These are phyloP conservation scores for Leptocoma aspasia DNA, from an alignment of 2,113 vertebrate genomes.

Conservation along the genomic window DNA sequence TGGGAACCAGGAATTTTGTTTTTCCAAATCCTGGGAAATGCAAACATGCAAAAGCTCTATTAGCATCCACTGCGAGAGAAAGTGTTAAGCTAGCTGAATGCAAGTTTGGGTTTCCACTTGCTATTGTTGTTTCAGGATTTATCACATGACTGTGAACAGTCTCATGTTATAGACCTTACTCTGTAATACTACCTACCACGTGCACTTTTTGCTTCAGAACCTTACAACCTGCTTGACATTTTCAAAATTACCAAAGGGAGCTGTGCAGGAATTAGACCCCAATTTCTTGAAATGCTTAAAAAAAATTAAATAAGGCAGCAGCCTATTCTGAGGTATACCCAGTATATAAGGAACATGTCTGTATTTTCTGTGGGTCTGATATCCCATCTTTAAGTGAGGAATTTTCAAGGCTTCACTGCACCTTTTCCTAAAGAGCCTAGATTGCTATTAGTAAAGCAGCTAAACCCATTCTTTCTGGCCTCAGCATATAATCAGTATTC, in stretches of 20 bases:
- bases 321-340: fast-evolving
- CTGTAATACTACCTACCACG: not conserved
- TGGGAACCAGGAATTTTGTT: not conserved
- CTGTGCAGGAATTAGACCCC: not conserved
- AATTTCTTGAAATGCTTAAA: not conserved
- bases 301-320: not conserved
- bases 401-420: not conserved
- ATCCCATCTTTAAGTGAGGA: not conserved
- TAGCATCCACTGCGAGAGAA: not conserved
- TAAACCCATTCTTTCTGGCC: not conserved
- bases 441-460: not conserved
- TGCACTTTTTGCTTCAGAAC: not conserved
- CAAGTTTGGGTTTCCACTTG: not conserved
- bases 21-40: not conserved
- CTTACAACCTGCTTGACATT: not conserved
- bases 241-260: not conserved
- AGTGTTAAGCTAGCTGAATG: not conserved
- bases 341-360: not conserved
- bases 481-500: not conserved
- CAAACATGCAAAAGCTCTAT: not conserved
- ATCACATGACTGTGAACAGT: not conserved
- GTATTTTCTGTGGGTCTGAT: not conserved
- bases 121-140: not conserved
- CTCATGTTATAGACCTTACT: not conserved
- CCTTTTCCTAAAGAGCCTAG: not conserved